These are phyloP conservation scores for Paedocypris sp. DNA, from an alignment of 2,113 vertebrate genomes.

Conservation along the genomic window DNA sequence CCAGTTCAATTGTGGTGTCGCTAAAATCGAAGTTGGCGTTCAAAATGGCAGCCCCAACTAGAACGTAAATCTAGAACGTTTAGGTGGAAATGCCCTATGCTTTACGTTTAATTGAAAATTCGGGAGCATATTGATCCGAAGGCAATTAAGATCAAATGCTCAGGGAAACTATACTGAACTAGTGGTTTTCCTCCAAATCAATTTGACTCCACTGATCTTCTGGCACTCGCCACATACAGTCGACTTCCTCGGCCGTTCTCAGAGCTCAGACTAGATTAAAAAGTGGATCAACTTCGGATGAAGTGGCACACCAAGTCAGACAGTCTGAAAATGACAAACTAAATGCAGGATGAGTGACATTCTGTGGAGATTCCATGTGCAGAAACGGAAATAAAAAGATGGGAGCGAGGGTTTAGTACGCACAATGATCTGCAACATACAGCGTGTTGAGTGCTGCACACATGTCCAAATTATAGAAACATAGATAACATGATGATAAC, in stretches of 20 bases:
- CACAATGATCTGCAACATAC: conserved; percentile 46
- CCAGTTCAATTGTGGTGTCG: too few species aligned
- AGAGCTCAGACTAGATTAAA: conserved; percentile 49
- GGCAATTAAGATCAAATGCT: background rate
- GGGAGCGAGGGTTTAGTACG: conserved; percentile 52
- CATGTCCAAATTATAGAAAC: conserved; percentile 21
- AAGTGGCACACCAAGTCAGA: conserved; percentile 56
- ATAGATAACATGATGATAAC: conserved; percentile 7
- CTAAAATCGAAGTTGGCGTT: too few species aligned
- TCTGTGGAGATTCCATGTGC: background rate
- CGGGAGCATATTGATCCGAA: background rate
- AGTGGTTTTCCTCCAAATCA: background rate
- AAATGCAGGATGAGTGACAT: conserved; percentile 49
- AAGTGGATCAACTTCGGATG: conserved; percentile 70
- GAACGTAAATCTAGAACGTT: too few species aligned
- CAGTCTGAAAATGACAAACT: conserved; percentile 52
- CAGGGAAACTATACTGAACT: background rate
- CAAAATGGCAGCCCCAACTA: too few species aligned
- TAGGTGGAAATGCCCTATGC: background rate
- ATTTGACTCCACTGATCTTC: background rate
- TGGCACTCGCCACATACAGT: background rate
- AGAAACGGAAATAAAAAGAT: conserved; percentile 41
- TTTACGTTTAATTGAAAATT: background rate
- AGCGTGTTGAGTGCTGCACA: conserved; percentile 35
- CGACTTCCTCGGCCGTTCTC: background rate